A percentile compares a stretch with the other conserved stretches of the same genome.
phyloP scores from a whole-genome alignment of 2,113 vertebrate species.

The Cyanoderma ruficeps region DNA sequence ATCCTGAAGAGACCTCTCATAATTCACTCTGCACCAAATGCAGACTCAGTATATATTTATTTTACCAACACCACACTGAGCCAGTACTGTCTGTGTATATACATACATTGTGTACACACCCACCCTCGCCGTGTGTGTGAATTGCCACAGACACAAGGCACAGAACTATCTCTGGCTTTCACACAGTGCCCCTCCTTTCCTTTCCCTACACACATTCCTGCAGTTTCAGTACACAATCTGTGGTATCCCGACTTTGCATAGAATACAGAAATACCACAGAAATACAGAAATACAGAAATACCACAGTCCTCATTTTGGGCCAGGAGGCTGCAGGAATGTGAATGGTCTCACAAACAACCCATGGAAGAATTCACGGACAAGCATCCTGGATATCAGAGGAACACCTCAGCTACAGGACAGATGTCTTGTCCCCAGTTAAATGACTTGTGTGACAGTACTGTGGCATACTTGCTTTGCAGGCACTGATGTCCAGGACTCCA shows the following conservation, averaged over 20 bases:
- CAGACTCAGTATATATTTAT: not conserved
- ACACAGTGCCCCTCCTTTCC: not conserved
- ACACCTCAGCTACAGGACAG: not conserved
- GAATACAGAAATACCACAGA: not conserved
- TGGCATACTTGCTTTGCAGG: constrained; percentile 79
- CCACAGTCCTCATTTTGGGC: not conserved
- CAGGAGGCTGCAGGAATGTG: not conserved
- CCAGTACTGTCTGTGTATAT: not conserved
- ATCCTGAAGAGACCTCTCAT: not conserved
- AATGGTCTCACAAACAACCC: not conserved
- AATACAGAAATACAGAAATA: not conserved
- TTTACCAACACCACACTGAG: not conserved
- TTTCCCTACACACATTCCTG: not conserved
- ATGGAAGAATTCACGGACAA: not conserved
- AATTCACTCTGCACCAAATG: not conserved
- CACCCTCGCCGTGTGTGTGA: accelerated
- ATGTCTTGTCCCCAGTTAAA: not conserved
- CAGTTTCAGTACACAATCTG: not conserved
- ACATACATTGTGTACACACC: accelerated
- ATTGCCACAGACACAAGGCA: not conserved
- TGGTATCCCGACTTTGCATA: not conserved
- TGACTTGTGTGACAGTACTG: not conserved
- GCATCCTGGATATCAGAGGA: not conserved
- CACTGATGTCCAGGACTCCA: constrained; percentile 83
- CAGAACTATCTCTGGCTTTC: not conserved